These are phyloP conservation scores for Ormyrus pomaceus DNA, from an alignment of 2,888 invertebrate species.

Conservation along the genomic window DNA sequence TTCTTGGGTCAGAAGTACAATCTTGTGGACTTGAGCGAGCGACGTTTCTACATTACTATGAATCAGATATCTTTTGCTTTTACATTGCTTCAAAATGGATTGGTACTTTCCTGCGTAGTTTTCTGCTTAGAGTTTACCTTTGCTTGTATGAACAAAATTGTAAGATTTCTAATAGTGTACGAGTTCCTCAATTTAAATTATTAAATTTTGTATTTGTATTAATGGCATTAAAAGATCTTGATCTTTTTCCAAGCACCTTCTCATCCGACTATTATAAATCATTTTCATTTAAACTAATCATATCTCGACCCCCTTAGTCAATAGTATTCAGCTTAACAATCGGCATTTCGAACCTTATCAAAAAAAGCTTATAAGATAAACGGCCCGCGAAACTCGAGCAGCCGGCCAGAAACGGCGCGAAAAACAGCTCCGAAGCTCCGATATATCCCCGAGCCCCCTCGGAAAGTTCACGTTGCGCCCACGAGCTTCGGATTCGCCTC, in stretches of 20 bases:
- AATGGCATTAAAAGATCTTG: background rate
- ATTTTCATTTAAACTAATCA: background rate
- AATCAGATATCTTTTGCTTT: conserved; percentile 9
- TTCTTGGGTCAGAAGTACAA: no score
- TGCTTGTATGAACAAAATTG: no score
- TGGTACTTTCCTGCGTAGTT: background rate
- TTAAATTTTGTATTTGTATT: background rate
- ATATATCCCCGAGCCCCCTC: background rate
- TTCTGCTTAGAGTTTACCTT: no score
- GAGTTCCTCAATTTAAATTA: no score
- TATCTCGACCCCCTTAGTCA: no score
- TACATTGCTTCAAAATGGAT: background rate
- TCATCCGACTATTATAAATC: background rate
- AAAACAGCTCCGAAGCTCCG: background rate
- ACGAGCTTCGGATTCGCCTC: background rate
- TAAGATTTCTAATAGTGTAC: no score
- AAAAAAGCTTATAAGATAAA: no score
- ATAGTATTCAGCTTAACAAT: no score
- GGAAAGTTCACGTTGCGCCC: background rate
- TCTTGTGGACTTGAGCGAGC: no score
- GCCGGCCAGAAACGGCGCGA: no score
- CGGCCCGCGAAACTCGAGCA: no score
- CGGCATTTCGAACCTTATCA: no score
- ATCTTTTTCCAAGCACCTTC: background rate
- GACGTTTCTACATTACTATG: background rate